Percentiles rank a stretch among this genome's conserved stretches.
Conservation (phyloP, 2,888 invertebrate genomes). For the Plemyria rubiginata region DNA sequence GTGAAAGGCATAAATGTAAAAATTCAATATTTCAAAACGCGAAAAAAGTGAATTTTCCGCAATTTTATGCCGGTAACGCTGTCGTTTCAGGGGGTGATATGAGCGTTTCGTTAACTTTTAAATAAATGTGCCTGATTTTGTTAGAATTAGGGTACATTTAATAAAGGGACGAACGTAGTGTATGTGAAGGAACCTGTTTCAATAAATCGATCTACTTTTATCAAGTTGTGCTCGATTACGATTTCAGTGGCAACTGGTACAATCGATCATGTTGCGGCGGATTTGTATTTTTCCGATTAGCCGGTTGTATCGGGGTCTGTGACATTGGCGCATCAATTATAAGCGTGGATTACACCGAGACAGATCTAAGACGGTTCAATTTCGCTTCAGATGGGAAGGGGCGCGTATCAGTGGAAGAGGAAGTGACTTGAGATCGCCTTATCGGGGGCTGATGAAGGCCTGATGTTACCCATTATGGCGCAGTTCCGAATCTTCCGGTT, state of each 20-base stretch:
- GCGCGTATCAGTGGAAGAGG: constrained; percentile 69
- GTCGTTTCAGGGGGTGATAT: constrained; percentile 58
- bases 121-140: constrained; percentile 26
- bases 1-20: constrained; percentile 84
- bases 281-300: constrained; percentile 83
- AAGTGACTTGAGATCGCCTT: constrained; percentile 67
- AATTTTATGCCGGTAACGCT: constrained; percentile 68
- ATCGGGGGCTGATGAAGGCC: constrained; percentile 65
- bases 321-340: constrained; percentile 84
- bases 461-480: constrained; percentile 58
- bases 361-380: constrained; percentile 83
- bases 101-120: constrained; percentile 39
- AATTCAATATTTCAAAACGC: constrained; percentile 80
- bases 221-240: constrained; percentile 41
- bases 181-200: constrained; percentile 10
- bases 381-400: constrained; percentile 57
- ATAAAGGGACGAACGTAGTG: neutral
- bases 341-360: constrained; percentile 79
- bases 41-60: constrained; percentile 71
- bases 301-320: constrained; percentile 69
- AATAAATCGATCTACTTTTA: constrained; percentile 41
- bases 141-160: constrained; percentile 9
- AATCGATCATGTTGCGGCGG: constrained; percentile 78
- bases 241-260: constrained; percentile 47
- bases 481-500: constrained; percentile 38